phyloP scores from a whole-genome alignment of 2,888 invertebrate genomes.

The Apocheima hispidaria region DNA sequence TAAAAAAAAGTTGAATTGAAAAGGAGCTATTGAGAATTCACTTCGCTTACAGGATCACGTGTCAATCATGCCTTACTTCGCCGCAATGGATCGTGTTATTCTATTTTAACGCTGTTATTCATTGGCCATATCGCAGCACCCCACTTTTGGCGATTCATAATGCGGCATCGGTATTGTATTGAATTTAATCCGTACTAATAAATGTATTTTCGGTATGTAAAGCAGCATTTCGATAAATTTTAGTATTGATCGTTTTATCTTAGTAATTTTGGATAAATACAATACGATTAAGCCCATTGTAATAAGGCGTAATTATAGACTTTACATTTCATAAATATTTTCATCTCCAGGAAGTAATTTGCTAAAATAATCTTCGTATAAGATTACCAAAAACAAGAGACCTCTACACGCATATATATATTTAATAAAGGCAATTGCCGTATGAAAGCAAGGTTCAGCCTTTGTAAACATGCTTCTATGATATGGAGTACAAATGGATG shows the following conservation, averaged over 20 bases:
- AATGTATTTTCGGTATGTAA: slow-evolving; percentile 47
- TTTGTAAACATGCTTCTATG: slow-evolving; percentile 17
- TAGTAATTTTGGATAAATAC: neutral
- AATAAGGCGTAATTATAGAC: too few relatives aligned
- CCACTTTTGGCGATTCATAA: slow-evolving; percentile 66
- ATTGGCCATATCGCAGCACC: slow-evolving; percentile 76
- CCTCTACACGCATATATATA: slow-evolving; percentile 5
- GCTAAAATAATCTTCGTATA: slow-evolving; percentile 1
- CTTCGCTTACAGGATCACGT: slow-evolving; percentile 73
- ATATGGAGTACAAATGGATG: slow-evolving; percentile 25
- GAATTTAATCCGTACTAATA: slow-evolving; percentile 64
- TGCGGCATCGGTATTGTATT: slow-evolving; percentile 58
- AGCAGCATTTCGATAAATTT: slow-evolving; percentile 18
- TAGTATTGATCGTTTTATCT: slow-evolving; percentile 7
- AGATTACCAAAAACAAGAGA: slow-evolving; percentile 10
- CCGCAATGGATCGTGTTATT: slow-evolving; percentile 78
- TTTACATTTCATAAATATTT: neutral
- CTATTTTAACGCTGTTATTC: slow-evolving; percentile 80
- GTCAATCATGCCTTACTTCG: slow-evolving; percentile 79
- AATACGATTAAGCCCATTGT: neutral
- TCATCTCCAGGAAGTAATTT: slow-evolving; percentile 1
- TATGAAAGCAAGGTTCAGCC: slow-evolving; percentile 15
- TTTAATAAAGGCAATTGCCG: slow-evolving; percentile 27
- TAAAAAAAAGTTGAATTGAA: slow-evolving; percentile 68
- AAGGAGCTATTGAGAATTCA: slow-evolving; percentile 68